Evolutionary conservation across 2,113 vertebrate species (phyloP), one percentile per base, ranked within the genome.

Genomic region (Pogonocichla stellata): DNA sequence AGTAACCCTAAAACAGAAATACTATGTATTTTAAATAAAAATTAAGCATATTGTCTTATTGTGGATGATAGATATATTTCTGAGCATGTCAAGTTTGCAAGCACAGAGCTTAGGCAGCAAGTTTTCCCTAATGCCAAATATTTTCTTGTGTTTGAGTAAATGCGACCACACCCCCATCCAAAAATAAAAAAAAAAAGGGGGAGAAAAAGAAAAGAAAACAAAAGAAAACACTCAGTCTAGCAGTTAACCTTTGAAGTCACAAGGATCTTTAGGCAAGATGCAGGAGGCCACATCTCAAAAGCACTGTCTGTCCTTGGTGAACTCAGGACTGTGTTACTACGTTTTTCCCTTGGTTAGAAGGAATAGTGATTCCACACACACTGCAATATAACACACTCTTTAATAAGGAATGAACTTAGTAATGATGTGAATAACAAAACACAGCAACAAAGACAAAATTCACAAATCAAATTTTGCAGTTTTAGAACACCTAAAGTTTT

Each of bases 321-420:
- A 5, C 17, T 19, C 24, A 48, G 53, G 36, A 75, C 9, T 0
- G 0, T 16, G 20, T 58, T 73, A 58, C 6, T 20, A 38, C 60
- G 18, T 42, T 36, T 45, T 67, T 74, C 20, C 19, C 34, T 70
- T 42, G 29, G 26, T 42, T 80, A 51, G 48, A 75, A 82, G 47
- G 34, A 87, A 38, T 13, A 69, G 16, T 17, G 19, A 62, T 61
- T 82, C 17, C 19, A 70, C 23, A 56, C 9, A 16, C 25, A 24
- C 25, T 45, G 58, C 19, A 66, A 9, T 34, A 45, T 8, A 57
- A 47, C 17, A 34, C 2, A 1, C 26, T 78, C 51, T 58, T 91
- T 56, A 79, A 79, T 73, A 85, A 70, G 19, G 29, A 83, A 88
- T 84, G 34, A 80, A 64, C 28, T 64, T n/a, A 71, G 31, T 22